These are phyloP conservation scores for Agonopterix heracliana DNA, from an alignment of 2,888 invertebrate genomes.

Conservation along the genomic window DNA sequence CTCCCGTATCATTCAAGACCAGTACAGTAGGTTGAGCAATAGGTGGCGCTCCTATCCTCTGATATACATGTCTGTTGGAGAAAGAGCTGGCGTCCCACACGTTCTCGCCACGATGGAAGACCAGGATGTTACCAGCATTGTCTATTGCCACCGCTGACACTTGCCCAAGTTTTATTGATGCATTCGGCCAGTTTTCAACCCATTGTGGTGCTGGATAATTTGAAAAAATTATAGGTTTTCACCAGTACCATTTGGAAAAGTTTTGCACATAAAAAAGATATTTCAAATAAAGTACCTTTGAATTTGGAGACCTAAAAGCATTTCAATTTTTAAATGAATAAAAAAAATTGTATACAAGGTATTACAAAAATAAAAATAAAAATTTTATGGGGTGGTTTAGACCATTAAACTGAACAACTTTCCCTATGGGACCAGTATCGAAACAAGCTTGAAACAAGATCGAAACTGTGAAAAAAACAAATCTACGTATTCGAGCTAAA, in stretches of 20 bases:
- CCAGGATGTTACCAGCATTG: constrained; percentile 80
- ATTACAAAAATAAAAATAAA: too few species aligned
- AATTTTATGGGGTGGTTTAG: too few species aligned
- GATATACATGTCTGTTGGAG: constrained; percentile 71
- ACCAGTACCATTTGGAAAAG: not conserved
- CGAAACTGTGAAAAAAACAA: too few species aligned
- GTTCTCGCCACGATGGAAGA: constrained; percentile 87
- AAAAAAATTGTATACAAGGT: too few species aligned
- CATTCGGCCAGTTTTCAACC: constrained; percentile 75
- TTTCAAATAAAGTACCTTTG: too few species aligned
- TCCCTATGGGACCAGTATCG: too few species aligned
- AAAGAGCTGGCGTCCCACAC: constrained; percentile 80
- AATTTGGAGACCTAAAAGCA: not conserved
- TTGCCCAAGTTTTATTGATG: constrained; percentile 79
- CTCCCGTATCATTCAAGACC: constrained; percentile 78
- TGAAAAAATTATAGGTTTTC: too few species aligned
- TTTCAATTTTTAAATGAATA: too few species aligned
- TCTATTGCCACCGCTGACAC: constrained; percentile 89
- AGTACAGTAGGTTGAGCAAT: constrained; percentile 80
- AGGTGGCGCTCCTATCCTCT: constrained; percentile 71
- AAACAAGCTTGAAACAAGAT: too few species aligned
- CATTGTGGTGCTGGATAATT: constrained; percentile 67
- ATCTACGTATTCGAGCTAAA: too few species aligned
- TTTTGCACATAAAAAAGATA: too few species aligned
- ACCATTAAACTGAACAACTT: too few species aligned